These are phyloP conservation scores for Chanos chanos DNA, from an alignment of 2,797 vertebrate species.

Conservation along the genomic window DNA sequence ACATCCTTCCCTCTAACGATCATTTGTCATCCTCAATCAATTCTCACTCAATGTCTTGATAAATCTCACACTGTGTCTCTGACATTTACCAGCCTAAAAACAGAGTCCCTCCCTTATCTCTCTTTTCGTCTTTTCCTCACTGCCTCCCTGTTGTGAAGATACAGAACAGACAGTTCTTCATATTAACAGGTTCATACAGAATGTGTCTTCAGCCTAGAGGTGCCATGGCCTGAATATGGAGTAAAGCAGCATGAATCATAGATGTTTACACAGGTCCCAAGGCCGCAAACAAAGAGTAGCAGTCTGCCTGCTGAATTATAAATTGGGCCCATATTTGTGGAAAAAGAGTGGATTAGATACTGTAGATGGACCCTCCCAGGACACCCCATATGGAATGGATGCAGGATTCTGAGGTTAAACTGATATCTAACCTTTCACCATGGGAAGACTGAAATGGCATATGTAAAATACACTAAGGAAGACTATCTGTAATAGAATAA, in stretches of 20 bases:
- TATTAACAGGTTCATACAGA: conserved; percentile 14
- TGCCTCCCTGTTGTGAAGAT: conserved; percentile 1
- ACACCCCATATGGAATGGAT: conserved; percentile 5
- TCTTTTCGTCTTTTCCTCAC: neutral
- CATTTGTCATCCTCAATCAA: conserved; percentile 31
- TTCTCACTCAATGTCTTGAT: conserved; percentile 34
- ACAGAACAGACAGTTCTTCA: neutral
- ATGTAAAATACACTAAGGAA: neutral
- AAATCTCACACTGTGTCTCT: conserved; percentile 22
- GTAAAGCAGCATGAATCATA: conserved; percentile 20
- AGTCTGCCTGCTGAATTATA: conserved; percentile 29
- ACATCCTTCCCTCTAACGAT: conserved; percentile 32
- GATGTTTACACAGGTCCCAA: conserved; percentile 15
- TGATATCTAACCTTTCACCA: neutral
- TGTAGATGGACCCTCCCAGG: conserved; percentile 1
- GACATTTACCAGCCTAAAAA: conserved; percentile 28
- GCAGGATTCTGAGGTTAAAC: neutral
- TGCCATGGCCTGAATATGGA: too few relatives aligned
- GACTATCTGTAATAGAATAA: neutral
- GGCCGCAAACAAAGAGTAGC: conserved; percentile 3
- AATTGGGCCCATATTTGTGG: conserved; percentile 23
- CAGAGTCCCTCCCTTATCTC: conserved; percentile 19
- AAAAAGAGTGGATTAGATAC: conserved; percentile 8
- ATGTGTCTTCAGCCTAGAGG: neutral
- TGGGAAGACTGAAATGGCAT: neutral